These are phyloP conservation scores for Cyclina sinensis DNA, from an alignment of 1,140 invertebrate genomes.

Conservation along the genomic window DNA sequence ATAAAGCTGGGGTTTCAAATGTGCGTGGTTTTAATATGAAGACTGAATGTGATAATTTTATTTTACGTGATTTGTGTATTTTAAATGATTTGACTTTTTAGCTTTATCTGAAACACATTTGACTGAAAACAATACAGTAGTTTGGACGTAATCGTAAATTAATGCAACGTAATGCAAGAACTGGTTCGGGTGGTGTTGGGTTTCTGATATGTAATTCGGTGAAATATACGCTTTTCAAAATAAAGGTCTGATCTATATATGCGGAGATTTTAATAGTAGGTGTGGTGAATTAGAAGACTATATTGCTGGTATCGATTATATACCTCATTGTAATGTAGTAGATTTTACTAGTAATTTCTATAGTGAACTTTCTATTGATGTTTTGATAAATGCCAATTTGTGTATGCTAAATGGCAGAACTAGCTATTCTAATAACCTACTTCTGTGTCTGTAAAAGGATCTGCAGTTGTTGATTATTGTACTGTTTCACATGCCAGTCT, in stretches of 20 bases:
- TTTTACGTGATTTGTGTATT: too few species aligned
- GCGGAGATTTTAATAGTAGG: constrained; percentile 37
- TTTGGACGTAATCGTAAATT: neutral
- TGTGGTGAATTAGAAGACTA: neutral
- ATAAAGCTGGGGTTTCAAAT: neutral
- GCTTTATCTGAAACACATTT: neutral
- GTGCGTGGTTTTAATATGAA: neutral
- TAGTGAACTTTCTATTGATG: neutral
- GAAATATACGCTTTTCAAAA: neutral
- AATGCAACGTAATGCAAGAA: neutral
- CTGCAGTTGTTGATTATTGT: neutral
- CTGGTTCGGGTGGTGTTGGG: neutral
- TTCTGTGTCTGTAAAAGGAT: neutral
- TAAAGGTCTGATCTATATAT: neutral
- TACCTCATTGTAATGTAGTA: neutral
- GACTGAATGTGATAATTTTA: neutral
- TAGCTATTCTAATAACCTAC: neutral
- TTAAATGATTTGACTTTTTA: too few species aligned
- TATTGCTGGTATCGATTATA: neutral
- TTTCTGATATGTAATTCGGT: neutral
- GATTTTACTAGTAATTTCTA: neutral
- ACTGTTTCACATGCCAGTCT: neutral
- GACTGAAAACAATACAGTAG: neutral
- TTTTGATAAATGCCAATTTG: constrained; percentile 9
- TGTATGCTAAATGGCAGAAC: constrained; percentile 24